phyloP scores from a whole-genome alignment of 2,113 vertebrate genomes.

The Carassius auratus region DNA sequence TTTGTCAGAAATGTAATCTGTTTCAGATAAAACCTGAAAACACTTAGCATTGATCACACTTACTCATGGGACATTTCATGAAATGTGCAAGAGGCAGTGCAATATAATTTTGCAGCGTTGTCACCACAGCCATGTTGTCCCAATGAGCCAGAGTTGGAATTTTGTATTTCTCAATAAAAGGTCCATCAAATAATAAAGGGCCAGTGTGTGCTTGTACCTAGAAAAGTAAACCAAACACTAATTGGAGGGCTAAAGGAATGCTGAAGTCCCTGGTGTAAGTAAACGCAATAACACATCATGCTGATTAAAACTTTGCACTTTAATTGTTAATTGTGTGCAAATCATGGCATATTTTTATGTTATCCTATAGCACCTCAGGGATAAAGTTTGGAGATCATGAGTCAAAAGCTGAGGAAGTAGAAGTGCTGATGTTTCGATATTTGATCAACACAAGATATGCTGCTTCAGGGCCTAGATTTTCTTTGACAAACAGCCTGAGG shows the following conservation, averaged over 20 bases:
- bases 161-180: too few relatives aligned
- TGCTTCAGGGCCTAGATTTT: constrained; percentile 12
- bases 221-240: not conserved
- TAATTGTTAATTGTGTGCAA: not conserved
- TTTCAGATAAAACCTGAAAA: too few relatives aligned
- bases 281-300: not conserved
- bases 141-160: too few relatives aligned
- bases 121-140: too few relatives aligned
- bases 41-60: too few relatives aligned
- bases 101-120: too few relatives aligned
- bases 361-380: not conserved
- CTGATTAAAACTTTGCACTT: constrained; percentile 16
- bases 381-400: not conserved
- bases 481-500: constrained; percentile 17
- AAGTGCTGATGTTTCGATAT: not conserved
- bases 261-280: not conserved
- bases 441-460: not conserved
- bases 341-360: not conserved
- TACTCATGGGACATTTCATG: too few relatives aligned
- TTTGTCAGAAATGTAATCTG: too few relatives aligned
- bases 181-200: not conserved
- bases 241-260: not conserved
- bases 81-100: too few relatives aligned
- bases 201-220: not conserved
- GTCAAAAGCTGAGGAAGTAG: not conserved